Evolutionary conservation across 2,797 vertebrate species (phyloP), one percentile per base, ranked within the genome.

Genomic region (Coluber constrictor): DNA sequence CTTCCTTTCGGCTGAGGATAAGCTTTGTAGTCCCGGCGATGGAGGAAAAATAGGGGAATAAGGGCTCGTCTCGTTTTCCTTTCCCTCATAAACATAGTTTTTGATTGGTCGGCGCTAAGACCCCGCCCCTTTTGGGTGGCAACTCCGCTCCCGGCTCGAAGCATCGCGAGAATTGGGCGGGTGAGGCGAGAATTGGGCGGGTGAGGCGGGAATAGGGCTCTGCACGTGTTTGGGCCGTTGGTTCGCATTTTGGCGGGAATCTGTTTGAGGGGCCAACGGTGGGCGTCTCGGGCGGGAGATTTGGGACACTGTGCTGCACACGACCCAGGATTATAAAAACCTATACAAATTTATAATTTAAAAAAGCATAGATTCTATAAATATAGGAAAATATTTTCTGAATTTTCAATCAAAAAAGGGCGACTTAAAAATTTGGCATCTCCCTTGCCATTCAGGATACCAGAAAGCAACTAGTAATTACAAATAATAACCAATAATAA

Each of bases 61-160:
- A 55, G 0, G 3, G 18, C 10, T 1, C 3, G 11, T 23, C 20
- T 25, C 6, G 0, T 5, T 16, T 37, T 4, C 12, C 1, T 12
- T 11, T 54, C 27, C n/a, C n/a, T 61, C 27, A 60, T 20, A 60
- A 60, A 61, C 1, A 20, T 7, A 2, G 7, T 7, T 32, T 12
- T 4, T 57, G 86, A 74, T 92, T 92, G 63, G 91, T 16, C 47
- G 63, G 0, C 3, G 1, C 0, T 0, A 2, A 1, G 10, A n/a
- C 55, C 27, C 56, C 63, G 18, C 87, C 91, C 12, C 8, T 15
- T 47, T 47, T 10, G 74, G 37, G 10, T 25, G 37, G 25, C 3
- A 6, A 47, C 12, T 20, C 23, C 0, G 1, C 8, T 29, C 15
- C 11, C 1, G 1, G 6, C 56, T 27, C 20, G 5, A 8, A 5